Base-by-base conservation (phyloP, 2,888 invertebrate species). In the Sacculina carcini region DNA sequence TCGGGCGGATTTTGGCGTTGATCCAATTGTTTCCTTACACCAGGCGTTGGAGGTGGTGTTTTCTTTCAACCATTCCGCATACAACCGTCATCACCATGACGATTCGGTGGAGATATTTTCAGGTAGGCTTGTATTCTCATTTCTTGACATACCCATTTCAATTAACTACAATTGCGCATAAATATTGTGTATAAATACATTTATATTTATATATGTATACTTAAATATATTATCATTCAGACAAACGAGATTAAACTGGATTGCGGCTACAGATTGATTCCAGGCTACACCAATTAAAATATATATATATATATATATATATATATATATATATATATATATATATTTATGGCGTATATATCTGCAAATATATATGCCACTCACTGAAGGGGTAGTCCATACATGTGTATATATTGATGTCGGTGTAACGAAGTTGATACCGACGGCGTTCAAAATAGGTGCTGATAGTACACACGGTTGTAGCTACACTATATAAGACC, bases 201-300 rank as follows among this genome's bases (percentile, higher is more conserved):
- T 14, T 29, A 46, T 46, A 46, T 46, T 26, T 46, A 46, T 46
- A 46, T 46, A 46, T 46, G 28, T 21, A 46, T n/a, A 46, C 6
- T 26, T 26, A 46, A n/a, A n/a, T n/a, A n/a, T n/a, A n/a, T n/a
- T n/a, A n/a, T n/a, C n/a, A n/a, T n/a, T n/a, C n/a, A n/a, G 23
- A 46, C 28, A 46, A 14, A 46, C n/a, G n/a, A n/a, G n/a, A n/a
- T n/a, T n/a, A n/a, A n/a, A n/a, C n/a, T n/a, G n/a, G n/a, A n/a
- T n/a, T n/a, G n/a, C n/a, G n/a, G 23, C 14, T 46, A 46, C 28
- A 46, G 23, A 28, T 46, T 26, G 23, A 14, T 26, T 10, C 19
- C 16, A 26, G 28, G 23, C 23, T 46, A 46, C n/a, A 26, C 28
- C 23, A 4, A 46, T 38, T 19, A 2, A 14, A 23, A n/a, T 42